phyloP scores from a whole-genome alignment of 2,797 vertebrate species.

The Anas flavirostris region DNA sequence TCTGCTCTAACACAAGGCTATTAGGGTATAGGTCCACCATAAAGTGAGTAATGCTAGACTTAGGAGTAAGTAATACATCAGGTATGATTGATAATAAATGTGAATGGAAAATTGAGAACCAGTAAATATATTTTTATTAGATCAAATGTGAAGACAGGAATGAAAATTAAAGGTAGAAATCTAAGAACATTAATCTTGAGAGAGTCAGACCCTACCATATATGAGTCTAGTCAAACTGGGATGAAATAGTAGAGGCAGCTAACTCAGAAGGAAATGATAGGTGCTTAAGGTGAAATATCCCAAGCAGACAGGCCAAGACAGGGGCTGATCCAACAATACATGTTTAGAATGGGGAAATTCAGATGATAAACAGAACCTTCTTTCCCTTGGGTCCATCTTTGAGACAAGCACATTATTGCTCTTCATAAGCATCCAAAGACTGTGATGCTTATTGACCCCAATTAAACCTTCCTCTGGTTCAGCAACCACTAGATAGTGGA shows the following conservation, averaged over 20 bases:
- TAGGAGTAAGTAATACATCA: conserved; percentile 7
- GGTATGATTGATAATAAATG: conserved; percentile 34
- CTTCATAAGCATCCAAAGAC: conserved; percentile 20
- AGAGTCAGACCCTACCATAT: neutral
- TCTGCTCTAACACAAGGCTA: neutral
- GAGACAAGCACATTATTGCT: neutral
- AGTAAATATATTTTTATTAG: conserved; percentile 60
- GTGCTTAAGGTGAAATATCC: conserved; percentile 13
- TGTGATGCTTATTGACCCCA: conserved; percentile 34
- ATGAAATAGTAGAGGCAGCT: conserved; percentile 44
- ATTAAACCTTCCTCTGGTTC: conserved; percentile 46
- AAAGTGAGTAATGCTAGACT: neutral
- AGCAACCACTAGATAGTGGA: neutral
- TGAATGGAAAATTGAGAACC: conserved; percentile 19
- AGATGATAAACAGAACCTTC: neutral
- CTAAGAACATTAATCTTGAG: conserved; percentile 38
- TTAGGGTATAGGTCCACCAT: neutral
- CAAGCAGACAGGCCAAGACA: neutral
- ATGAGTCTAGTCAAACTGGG: neutral
- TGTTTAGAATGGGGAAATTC: neutral
- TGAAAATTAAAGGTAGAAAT: conserved; percentile 58
- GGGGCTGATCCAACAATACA: neutral
- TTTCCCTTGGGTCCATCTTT: neutral
- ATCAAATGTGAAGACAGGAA: conserved; percentile 39
- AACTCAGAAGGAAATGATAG: conserved; percentile 26